Evolutionary conservation across 2,113 vertebrate species (phyloP), one percentile per base, ranked within the genome.

Genomic region (Vidua macroura): DNA sequence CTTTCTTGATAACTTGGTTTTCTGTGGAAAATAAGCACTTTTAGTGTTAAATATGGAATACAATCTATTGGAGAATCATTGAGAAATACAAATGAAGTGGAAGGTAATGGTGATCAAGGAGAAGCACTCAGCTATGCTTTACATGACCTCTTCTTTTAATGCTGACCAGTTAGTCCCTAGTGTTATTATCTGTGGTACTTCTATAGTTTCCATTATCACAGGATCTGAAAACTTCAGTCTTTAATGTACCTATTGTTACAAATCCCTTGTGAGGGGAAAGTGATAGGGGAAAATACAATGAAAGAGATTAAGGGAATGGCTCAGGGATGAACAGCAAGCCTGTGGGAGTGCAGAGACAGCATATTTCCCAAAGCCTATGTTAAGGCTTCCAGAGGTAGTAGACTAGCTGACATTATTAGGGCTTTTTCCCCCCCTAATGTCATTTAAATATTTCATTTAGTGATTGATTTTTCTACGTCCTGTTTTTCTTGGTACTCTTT

Each of bases 31-130:
- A 53, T 10, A 11, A 82, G 52, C 12, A 18, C 28, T 86, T 75
- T n/a, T 37, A n/a, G 7, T 56, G 8, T 86, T 79, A 86, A 89
- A 31, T 82, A 84, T 76, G 58, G 46, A 58, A 48, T 80, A 21
- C 16, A 72, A 30, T 90, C 52, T 78, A 8, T 64, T 87, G 44
- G 39, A 93, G 81, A 83, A 60, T 67, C 43, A 28, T 86, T 82
- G 60, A 82, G 46, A 83, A 93, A 69, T 73, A 49, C 1, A 2
- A 89, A 72, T 75, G n/a, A 89, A 52, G 22, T 64, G 73, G 60
- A 90, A 93, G 74, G 86, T 86, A 93, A 82, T 89, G 76, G 86
- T 86, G 73, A 86, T 88, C 80, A 93, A 95, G 64, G 60, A 92
- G 69, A 64, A 75, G 66, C 49, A 44, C 35, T 94, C 68, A 56